Percentiles rank a stretch among this genome's conserved stretches.
Evolutionary conservation across 2,113 vertebrate species (phyloP).

Genomic region (Cavia aperea): DNA sequence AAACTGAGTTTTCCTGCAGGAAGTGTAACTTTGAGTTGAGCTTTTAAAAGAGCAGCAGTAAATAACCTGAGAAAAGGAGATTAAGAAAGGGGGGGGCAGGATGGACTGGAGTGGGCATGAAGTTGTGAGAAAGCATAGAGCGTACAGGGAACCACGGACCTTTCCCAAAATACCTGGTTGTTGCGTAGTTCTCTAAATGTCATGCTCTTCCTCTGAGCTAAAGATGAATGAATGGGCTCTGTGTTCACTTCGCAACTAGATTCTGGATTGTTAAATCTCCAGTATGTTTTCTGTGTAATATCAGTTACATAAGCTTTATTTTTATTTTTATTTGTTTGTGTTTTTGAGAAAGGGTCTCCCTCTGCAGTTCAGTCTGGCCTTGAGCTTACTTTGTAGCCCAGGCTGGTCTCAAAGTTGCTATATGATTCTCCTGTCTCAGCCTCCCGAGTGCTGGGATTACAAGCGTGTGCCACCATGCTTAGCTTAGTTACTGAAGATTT

Average conservation of each 20-base stretch:
- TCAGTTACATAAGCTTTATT: background rate
- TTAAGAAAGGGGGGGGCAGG: background rate
- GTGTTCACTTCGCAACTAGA: background rate
- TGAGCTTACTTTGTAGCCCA: too few relatives aligned
- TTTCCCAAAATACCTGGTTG: background rate
- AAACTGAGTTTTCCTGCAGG: background rate
- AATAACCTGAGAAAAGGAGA: background rate
- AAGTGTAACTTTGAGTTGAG: background rate
- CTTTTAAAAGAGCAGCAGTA: conserved; percentile 12
- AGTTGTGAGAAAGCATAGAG: background rate
- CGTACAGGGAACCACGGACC: background rate
- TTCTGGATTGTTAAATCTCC: background rate
- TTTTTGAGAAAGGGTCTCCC: too few relatives aligned
- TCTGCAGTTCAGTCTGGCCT: too few relatives aligned
- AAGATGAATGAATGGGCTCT: background rate
- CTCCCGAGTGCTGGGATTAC: too few relatives aligned
- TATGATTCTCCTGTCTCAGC: too few relatives aligned
- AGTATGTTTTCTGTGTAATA: conserved; percentile 4
- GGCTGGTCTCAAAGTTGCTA: too few relatives aligned
- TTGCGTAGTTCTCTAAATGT: background rate
- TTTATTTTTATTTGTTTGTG: too few relatives aligned
- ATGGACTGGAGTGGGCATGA: background rate
- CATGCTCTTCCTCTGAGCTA: conserved; percentile 13
- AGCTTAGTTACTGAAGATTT: background rate
- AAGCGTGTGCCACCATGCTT: too few relatives aligned